Evolutionary conservation across 2,113 vertebrate genomes (phyloP).

Genomic region (Panthera tigris): DNA sequence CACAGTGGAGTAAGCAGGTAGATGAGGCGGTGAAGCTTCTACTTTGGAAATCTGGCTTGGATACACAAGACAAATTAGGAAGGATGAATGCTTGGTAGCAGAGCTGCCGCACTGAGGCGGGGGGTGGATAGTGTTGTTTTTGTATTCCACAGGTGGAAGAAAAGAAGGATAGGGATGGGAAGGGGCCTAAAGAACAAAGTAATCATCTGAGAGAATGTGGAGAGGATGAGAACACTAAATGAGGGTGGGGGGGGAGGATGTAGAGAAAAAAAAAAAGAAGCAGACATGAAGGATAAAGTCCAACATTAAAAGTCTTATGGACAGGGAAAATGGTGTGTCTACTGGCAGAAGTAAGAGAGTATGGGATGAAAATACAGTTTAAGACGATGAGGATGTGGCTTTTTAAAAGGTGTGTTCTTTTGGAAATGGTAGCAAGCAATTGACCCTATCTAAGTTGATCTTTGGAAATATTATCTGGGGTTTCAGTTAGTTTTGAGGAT

Average conservation of each 20-base stretch:
- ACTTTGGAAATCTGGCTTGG: not conserved
- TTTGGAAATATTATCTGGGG: not conserved
- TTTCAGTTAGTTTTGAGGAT: not conserved
- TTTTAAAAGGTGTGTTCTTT: not conserved
- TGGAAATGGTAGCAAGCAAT: not conserved
- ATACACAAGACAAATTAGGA: not conserved
- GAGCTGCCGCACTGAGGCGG: not conserved
- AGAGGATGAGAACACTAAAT: not conserved
- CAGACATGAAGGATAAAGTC: not conserved
- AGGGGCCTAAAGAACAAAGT: not conserved
- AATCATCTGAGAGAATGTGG: not conserved
- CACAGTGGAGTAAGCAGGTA: not conserved
- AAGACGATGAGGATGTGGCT: not conserved
- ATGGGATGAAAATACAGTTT: not conserved
- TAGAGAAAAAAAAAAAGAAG: not conserved
- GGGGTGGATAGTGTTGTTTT: not conserved
- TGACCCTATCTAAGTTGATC: not conserved
- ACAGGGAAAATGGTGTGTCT: not conserved
- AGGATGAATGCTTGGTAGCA: not conserved
- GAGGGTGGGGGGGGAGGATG: not conserved
- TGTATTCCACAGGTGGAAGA: not conserved
- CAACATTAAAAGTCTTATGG: not conserved
- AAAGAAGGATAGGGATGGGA: not conserved
- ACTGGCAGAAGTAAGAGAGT: not conserved
- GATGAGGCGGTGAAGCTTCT: not conserved